phyloP scores from a whole-genome alignment of 1,140 invertebrate species.

The Samia ricini region DNA sequence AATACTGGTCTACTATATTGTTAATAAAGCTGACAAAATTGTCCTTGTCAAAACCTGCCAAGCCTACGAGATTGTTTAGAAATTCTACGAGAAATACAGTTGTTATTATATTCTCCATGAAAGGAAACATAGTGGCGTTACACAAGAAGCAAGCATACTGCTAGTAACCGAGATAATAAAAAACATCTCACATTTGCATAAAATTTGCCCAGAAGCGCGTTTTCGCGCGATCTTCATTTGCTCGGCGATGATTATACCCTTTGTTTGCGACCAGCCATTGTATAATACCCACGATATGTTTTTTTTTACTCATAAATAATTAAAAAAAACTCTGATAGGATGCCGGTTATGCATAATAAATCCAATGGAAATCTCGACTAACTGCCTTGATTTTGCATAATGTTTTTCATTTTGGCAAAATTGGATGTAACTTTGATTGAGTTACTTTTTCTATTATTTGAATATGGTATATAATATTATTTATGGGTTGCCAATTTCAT shows the following conservation, averaged over 20 bases:
- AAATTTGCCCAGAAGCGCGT: background rate
- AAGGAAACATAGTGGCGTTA: background rate
- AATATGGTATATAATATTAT: background rate
- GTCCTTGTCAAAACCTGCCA: too few species aligned
- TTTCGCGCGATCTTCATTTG: slow-evolving; percentile 24
- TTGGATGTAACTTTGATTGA: slow-evolving; percentile 12
- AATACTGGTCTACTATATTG: too few species aligned
- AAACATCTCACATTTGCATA: background rate
- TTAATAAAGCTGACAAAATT: too few species aligned
- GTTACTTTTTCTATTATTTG: slow-evolving; percentile 8
- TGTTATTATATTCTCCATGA: background rate
- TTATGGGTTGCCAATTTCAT: background rate
- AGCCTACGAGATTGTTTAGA: too few species aligned
- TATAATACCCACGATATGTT: slow-evolving; percentile 11
- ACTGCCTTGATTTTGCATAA: slow-evolving; percentile 22
- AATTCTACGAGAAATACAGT: too few species aligned
- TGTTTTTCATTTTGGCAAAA: slow-evolving; percentile 12
- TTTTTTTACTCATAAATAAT: slow-evolving; percentile 27
- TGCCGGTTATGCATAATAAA: slow-evolving; percentile 19
- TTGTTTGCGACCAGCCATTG: slow-evolving; percentile 23
- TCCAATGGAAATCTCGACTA: slow-evolving; percentile 14
- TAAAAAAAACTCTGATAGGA: slow-evolving; percentile 19
- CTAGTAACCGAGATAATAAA: background rate
- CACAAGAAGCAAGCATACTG: background rate
- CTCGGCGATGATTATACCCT: slow-evolving; percentile 26